Conservation (phyloP, 2,888 invertebrate genomes). For the Carpatolechia fugitivella region DNA sequence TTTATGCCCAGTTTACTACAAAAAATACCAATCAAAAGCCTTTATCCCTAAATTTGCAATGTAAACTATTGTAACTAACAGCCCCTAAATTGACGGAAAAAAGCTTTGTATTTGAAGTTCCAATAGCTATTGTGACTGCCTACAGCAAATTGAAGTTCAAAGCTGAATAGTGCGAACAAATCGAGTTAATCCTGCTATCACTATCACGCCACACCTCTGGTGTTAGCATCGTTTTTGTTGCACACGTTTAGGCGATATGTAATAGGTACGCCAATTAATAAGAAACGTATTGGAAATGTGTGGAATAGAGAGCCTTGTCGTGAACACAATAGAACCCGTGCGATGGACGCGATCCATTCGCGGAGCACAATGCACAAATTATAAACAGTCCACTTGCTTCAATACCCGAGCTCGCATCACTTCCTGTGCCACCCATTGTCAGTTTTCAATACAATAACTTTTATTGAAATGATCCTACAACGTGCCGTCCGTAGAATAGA, state of each 20-base stretch:
- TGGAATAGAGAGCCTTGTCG: slow-evolving; percentile 21
- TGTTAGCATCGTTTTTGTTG: slow-evolving; percentile 24
- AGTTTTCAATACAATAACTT: slow-evolving; percentile 75
- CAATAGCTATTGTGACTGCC: slow-evolving; percentile 1
- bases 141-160: slow-evolving; percentile 7
- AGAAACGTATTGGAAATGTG: slow-evolving; percentile 37
- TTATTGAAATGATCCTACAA: slow-evolving; percentile 75
- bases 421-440: slow-evolving; percentile 74
- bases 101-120: background rate
- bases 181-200: slow-evolving; percentile 26
- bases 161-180: slow-evolving; percentile 9
- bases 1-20: background rate
- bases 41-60: background rate
- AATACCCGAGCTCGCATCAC: slow-evolving; percentile 69
- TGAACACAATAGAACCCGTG: slow-evolving; percentile 49
- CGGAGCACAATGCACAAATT: slow-evolving; percentile 73
- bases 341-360: slow-evolving; percentile 63
- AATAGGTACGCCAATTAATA: slow-evolving; percentile 67
- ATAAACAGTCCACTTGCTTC: slow-evolving; percentile 77
- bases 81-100: background rate
- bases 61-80: background rate
- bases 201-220: slow-evolving; percentile 18
- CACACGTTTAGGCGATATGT: slow-evolving; percentile 38
- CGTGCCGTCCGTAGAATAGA: slow-evolving; percentile 49
- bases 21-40: background rate